A percentile compares a stretch with the other conserved stretches of the same genome.
These are phyloP conservation scores for Galbula dea DNA, from an alignment of 2,113 vertebrate species.

Conservation along the genomic window DNA sequence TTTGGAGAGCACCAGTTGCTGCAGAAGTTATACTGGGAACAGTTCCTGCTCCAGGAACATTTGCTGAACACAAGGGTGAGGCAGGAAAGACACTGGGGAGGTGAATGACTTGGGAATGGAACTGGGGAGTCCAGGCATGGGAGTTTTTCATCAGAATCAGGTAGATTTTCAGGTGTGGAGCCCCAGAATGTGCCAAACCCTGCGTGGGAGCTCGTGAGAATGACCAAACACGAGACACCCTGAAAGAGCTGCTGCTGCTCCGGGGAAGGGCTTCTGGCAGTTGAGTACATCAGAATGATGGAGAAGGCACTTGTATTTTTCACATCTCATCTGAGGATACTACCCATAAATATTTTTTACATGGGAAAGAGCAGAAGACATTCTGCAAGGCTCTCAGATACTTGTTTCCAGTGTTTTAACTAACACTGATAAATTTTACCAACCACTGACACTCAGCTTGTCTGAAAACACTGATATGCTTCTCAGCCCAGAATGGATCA, in stretches of 20 bases:
- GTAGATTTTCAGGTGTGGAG: background rate
- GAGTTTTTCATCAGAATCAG: background rate
- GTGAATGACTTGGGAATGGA: background rate
- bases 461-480: background rate
- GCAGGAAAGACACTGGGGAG: background rate
- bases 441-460: background rate
- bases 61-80: fast-evolving
- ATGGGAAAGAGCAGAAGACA: background rate
- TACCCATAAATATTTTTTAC: background rate
- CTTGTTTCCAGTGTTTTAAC: background rate
- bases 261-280: background rate
- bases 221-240: fast-evolving
- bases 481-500: background rate
- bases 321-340: background rate
- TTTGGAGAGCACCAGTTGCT: no score
- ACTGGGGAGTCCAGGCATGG: background rate
- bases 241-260: background rate
- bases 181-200: background rate
- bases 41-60: background rate
- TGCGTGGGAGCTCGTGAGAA: fast-evolving
- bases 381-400: background rate
- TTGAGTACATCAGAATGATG: fast-evolving
- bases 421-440: background rate
- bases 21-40: background rate
- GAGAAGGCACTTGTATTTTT: background rate